phyloP scores from a whole-genome alignment of 2,888 invertebrate genomes.

The Ormyrus thymus region DNA sequence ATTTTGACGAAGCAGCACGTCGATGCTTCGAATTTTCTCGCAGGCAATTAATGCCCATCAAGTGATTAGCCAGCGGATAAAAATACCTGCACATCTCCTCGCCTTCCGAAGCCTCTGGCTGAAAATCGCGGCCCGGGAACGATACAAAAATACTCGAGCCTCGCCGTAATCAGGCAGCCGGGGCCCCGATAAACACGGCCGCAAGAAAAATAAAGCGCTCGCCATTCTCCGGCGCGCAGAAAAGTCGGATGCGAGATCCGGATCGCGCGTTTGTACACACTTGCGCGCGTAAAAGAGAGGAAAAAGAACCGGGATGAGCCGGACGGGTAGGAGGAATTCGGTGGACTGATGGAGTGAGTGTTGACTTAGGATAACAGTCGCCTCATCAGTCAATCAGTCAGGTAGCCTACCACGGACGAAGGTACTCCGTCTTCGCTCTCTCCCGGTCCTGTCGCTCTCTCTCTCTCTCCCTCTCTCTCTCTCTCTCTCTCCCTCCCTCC shows the following conservation, averaged over 20 bases:
- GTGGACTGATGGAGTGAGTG: constrained; percentile 73
- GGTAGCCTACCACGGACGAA: constrained; percentile 60
- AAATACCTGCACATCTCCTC: neutral
- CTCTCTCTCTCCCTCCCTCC: neutral
- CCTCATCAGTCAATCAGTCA: constrained; percentile 75
- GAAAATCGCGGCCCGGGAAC: neutral
- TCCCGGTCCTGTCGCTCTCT: constrained; percentile 60
- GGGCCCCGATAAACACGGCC: constrained; percentile 31
- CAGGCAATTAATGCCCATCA: neutral
- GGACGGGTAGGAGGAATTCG: constrained; percentile 61
- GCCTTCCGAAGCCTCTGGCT: too few relatives aligned
- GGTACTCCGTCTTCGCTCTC: constrained; percentile 69
- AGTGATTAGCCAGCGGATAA: constrained; percentile 19
- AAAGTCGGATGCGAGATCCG: constrained; percentile 17
- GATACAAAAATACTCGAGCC: constrained; percentile 12
- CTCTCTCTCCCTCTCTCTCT: constrained; percentile 55
- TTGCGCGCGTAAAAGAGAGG: constrained; percentile 5
- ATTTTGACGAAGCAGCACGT: neutral
- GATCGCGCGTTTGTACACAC: constrained; percentile 27
- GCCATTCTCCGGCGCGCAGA: constrained; percentile 1
- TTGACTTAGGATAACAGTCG: constrained; percentile 75
- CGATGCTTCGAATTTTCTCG: neutral
- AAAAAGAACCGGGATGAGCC: constrained; percentile 23
- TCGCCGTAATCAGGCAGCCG: neutral
- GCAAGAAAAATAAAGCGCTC: constrained; percentile 43